A percentile compares a stretch with the other conserved stretches of the same genome.
phyloP scores from a whole-genome alignment of 2,888 invertebrate genomes.

The Chaetoderma sp. region DNA sequence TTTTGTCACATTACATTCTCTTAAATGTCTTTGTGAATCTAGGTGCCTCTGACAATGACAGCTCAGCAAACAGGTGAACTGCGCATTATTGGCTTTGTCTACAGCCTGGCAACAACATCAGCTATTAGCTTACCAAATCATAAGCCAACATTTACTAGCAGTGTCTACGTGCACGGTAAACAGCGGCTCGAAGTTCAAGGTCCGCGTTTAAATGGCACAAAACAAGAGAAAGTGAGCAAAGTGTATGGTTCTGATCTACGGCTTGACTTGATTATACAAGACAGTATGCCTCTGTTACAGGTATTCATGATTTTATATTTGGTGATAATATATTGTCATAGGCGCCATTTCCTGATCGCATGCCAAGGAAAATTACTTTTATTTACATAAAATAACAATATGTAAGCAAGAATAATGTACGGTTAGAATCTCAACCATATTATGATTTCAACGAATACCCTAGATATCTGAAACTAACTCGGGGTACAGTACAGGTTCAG shows the following conservation, averaged over 20 bases:
- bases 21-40: slow-evolving; percentile 15
- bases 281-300: slow-evolving; percentile 85
- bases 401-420: too few relatives aligned
- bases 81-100: slow-evolving; percentile 80
- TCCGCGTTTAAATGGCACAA: slow-evolving; percentile 72
- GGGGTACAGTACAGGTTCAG: too few relatives aligned
- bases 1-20: too few relatives aligned
- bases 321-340: too few relatives aligned
- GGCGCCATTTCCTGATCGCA: too few relatives aligned
- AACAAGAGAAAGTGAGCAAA: slow-evolving; percentile 71
- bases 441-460: too few relatives aligned
- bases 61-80: slow-evolving; percentile 82
- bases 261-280: slow-evolving; percentile 80
- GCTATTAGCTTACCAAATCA: slow-evolving; percentile 25
- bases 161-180: slow-evolving; percentile 66
- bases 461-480: too few relatives aligned
- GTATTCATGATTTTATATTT: slow-evolving; percentile 70
- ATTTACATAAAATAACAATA: too few relatives aligned
- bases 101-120: slow-evolving; percentile 71
- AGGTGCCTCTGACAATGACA: slow-evolving; percentile 79
- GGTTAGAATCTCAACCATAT: too few relatives aligned
- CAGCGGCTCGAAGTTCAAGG: slow-evolving; percentile 72
- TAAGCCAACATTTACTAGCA: slow-evolving; percentile 50
- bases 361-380: too few relatives aligned
- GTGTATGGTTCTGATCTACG: slow-evolving; percentile 77